Evolutionary conservation across 30 jellyfish, hydroid and myxozoan species (phyloP).

Genomic region (Aurelia coerulea): DNA sequence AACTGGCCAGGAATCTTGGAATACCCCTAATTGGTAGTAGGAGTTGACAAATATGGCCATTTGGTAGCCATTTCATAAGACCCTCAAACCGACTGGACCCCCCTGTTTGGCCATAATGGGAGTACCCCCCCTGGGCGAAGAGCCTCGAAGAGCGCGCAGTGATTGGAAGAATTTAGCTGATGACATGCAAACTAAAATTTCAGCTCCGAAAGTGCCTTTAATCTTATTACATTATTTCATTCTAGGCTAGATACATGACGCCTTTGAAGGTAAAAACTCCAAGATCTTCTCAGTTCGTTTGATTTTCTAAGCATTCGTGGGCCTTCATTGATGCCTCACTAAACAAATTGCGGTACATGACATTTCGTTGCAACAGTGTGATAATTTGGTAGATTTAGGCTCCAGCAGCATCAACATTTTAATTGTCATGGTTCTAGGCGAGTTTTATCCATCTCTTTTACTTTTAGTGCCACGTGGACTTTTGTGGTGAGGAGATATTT

Average conservation of each 20-base stretch:
- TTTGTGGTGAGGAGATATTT: not conserved
- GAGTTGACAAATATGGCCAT: no score
- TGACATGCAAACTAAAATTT: no score
- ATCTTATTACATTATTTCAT: no score
- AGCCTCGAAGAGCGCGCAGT: no score
- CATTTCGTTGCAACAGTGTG: slow-evolving; percentile 41
- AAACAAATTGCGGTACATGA: slow-evolving; percentile 9
- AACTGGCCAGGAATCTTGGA: no score
- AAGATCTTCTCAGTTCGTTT: slow-evolving; percentile 24
- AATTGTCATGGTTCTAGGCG: slow-evolving; percentile 9
- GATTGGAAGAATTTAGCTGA: no score
- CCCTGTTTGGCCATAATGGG: no score
- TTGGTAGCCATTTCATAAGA: no score
- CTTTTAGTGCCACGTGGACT: not conserved
- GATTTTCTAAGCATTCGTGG: slow-evolving; percentile 9
- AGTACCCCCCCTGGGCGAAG: no score
- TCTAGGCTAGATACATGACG: not conserved
- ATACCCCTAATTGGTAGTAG: no score
- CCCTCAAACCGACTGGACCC: no score
- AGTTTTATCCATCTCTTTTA: not conserved
- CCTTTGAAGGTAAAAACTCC: slow-evolving; percentile 1
- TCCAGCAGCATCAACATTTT: slow-evolving; percentile 9
- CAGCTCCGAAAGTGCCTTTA: no score
- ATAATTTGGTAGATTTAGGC: slow-evolving; percentile 45
- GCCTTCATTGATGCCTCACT: not conserved